Percentiles rank a stretch among this genome's conserved stretches.
These are phyloP conservation scores for Glaucidium brasilianum DNA, from an alignment of 2,113 vertebrate genomes.

Conservation along the genomic window DNA sequence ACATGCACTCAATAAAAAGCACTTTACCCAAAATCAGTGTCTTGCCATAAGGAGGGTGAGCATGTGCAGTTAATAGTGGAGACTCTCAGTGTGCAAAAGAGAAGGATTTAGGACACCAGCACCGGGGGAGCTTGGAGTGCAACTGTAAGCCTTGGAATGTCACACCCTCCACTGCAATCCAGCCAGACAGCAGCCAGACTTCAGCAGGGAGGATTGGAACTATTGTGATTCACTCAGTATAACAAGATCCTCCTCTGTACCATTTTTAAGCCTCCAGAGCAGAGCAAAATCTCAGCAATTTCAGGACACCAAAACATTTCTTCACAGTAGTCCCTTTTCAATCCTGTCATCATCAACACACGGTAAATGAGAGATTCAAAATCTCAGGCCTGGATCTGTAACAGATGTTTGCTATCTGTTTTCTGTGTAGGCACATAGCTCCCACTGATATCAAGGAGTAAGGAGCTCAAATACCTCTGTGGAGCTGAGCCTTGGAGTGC, in stretches of 20 bases:
- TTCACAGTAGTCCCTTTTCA: not conserved
- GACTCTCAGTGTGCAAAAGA: not conserved
- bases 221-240: not conserved
- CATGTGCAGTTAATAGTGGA: not conserved
- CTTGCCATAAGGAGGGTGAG: rapidly evolving
- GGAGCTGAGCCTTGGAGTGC: not conserved
- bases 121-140: not conserved
- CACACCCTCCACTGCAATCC: not conserved
- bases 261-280: not conserved
- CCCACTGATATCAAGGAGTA: not conserved
- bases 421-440: not conserved
- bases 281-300: not conserved
- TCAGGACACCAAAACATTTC: not conserved
- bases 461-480: constrained; percentile 8
- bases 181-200: not conserved
- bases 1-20: not conserved
- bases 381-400: not conserved
- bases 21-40: not conserved
- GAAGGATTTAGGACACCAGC: not conserved
- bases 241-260: not conserved
- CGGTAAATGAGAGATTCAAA: not conserved
- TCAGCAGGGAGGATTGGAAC: not conserved
- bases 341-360: not conserved
- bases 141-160: not conserved
- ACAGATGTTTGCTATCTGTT: constrained; percentile 1